Base-by-base conservation (phyloP, 2,113 vertebrate species). In the Oostethus manadensis region DNA sequence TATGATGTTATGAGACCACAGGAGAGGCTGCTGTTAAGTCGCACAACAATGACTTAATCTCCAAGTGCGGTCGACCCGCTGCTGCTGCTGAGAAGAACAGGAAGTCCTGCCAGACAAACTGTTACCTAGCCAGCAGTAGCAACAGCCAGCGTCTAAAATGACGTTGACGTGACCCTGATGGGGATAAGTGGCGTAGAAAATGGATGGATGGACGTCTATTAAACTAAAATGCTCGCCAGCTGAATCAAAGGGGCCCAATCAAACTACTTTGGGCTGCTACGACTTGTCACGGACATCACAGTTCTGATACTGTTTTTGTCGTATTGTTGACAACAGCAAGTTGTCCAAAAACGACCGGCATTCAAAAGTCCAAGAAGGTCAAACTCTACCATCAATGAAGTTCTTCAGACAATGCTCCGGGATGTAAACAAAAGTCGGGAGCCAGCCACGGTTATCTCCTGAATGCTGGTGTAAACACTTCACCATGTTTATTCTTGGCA, bases 381-480 rank as follows among this genome's bases (percentile, higher is more conserved):
- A 38, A 38, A 67, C 26, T 1, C 6, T 40, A 17, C 0, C 22
- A 49, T 40, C 45, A 17, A n/a, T 57, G 60, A 26, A 50, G 51
- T 54, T 21, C 2, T 9, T 50, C 23, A 65, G 51, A 54, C 8
- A 1, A 21, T 26, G 21, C 33, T 50, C 16, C 53, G 55, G 50
- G 51, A 74, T 70, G 51, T 78, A 77, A 78, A 83, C 74, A 77
- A 43, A 68, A 51, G 62, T 66, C 72, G 67, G 22, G 35, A 64
- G 35, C 3, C 33, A 44, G 42, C 49, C 20, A 0, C 17, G 13
- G 26, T 71, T 59, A 56, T 73, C 67, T 67, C 35, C 8, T 62
- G 50, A 20, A 20, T 50, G 26, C 43, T 65, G 13, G 50, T 44
- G 48, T 51, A 1, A 46, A 45, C 66, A 63, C 68, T 49, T 54